Evolutionary conservation across 2,888 invertebrate genomes (phyloP), one percentile per base, ranked within the genome.

Genomic region (Willowsia nigromaculata): DNA sequence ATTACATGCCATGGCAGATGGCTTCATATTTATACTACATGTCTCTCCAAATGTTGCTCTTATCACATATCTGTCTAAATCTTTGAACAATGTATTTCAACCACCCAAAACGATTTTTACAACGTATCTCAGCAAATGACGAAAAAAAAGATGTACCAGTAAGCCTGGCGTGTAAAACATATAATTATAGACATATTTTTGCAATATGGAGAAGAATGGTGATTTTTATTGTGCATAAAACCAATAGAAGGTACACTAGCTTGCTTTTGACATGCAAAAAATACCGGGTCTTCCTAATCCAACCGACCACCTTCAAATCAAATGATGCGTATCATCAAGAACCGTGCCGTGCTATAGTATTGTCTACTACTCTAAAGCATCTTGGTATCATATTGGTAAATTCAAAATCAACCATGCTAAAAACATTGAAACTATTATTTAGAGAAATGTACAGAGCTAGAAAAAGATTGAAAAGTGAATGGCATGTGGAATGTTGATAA

Each of bases 401-500:
- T n/a, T n/a, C n/a, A n/a, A n/a, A n/a, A n/a, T n/a, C n/a, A n/a
- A n/a, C n/a, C n/a, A n/a, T n/a, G n/a, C n/a, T n/a, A n/a, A n/a
- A n/a, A n/a, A n/a, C n/a, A n/a, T n/a, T n/a, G n/a, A n/a, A n/a
- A n/a, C n/a, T n/a, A n/a, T n/a, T n/a, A n/a, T n/a, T n/a, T n/a
- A n/a, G n/a, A n/a, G n/a, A n/a, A 68, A 33, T 1, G 15, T n/a
- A 18, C 22, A 22, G 18, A 33, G 37, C 33, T 18, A 56, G 78
- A 37, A 68, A 62, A 15, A 68, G 85, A 85, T 81, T 85, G 81
- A 89, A 89, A 89, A 89, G 89, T 89, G 89, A 89, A 85, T 89
- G 89, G 89, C 89, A 89, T 85, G 85, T 89, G 89, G 89, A 89
- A 89, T 85, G 81, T 65, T 62, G 89, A 85, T 89, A 89, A 89